Conservation (phyloP, 2,888 invertebrate species). For the Pammene fasciana region DNA sequence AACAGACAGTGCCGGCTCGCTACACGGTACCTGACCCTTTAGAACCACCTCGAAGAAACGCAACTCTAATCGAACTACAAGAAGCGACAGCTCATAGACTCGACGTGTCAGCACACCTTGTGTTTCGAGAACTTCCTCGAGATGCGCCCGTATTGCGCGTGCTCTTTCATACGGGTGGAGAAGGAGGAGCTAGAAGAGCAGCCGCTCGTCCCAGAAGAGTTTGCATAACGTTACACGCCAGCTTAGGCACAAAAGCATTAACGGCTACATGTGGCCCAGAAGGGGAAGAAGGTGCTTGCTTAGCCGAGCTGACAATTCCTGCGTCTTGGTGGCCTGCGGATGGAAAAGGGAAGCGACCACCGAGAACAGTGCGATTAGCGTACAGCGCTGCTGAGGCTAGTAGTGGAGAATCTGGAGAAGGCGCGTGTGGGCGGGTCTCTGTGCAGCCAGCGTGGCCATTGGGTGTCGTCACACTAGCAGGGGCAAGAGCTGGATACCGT, state of each 20-base stretch:
- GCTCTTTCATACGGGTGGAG: conserved; percentile 95
- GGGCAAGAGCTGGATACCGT: conserved; percentile 91
- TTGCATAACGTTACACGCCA: conserved; percentile 91
- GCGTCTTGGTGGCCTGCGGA: conserved; percentile 95
- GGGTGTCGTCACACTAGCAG: conserved; percentile 87
- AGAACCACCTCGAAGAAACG: conserved; percentile 84
- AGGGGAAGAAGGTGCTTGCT: conserved; percentile 95
- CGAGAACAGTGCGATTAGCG: conserved; percentile 90
- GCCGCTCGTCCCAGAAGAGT: conserved; percentile 88
- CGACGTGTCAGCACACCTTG: conserved; percentile 96
- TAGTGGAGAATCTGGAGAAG: conserved; percentile 85
- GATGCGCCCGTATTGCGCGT: conserved; percentile 96
- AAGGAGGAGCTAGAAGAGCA: conserved; percentile 90
- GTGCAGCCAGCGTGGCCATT: conserved; percentile 87
- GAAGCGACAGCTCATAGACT: conserved; percentile 89
- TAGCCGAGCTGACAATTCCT: conserved; percentile 94
- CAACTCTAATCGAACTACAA: conserved; percentile 83
- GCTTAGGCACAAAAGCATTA: conserved; percentile 84
- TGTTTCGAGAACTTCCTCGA: conserved; percentile 92
- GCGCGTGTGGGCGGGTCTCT: conserved; percentile 88
- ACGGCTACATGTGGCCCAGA: conserved; percentile 97
- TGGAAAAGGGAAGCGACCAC: conserved; percentile 85
- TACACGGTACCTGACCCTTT: conserved; percentile 94
- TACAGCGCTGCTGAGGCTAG: conserved; percentile 95
- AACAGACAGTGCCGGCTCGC: conserved; percentile 95